Conservation (phyloP, 2,113 vertebrate genomes). For the Caloenas nicobarica region DNA sequence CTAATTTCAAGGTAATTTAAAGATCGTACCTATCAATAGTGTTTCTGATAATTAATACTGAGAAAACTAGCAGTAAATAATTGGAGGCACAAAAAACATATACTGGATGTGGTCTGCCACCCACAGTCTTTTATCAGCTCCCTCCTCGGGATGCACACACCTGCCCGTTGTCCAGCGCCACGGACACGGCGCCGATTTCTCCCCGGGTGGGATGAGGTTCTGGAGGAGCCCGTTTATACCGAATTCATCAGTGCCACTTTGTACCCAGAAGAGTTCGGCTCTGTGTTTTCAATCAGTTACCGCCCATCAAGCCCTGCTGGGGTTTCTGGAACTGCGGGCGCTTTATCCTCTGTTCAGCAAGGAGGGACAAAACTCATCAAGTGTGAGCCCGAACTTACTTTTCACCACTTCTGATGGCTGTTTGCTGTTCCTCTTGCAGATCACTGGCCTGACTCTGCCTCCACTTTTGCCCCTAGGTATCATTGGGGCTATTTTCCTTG, state of each 20-base stretch:
- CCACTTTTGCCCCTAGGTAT: neutral
- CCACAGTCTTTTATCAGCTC: neutral
- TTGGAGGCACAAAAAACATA: neutral
- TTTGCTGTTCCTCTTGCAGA: neutral
- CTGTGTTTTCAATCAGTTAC: conserved; percentile 48
- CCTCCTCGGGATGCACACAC: neutral
- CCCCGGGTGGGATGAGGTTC: neutral
- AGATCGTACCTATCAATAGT: neutral
- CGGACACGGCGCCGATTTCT: neutral
- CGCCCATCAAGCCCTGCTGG: conserved; percentile 25
- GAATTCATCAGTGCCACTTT: conserved; percentile 33
- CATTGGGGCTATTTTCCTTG: neutral
- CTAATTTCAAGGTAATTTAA: neutral
- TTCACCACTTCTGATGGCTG: neutral
- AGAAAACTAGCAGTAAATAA: neutral
- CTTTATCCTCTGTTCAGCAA: neutral
- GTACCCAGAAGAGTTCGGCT: conserved; percentile 29
- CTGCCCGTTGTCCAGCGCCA: neutral
- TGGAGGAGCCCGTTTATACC: neutral
- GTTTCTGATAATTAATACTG: neutral
- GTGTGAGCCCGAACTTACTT: neutral
- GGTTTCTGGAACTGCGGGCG: conserved; percentile 34
- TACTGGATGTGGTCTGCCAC: neutral
- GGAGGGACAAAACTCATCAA: neutral
- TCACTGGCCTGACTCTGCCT: neutral